A percentile compares a stretch with the other conserved stretches of the same genome.
phyloP scores from a whole-genome alignment of 2,888 invertebrate species.

The Aethes cnicana region DNA sequence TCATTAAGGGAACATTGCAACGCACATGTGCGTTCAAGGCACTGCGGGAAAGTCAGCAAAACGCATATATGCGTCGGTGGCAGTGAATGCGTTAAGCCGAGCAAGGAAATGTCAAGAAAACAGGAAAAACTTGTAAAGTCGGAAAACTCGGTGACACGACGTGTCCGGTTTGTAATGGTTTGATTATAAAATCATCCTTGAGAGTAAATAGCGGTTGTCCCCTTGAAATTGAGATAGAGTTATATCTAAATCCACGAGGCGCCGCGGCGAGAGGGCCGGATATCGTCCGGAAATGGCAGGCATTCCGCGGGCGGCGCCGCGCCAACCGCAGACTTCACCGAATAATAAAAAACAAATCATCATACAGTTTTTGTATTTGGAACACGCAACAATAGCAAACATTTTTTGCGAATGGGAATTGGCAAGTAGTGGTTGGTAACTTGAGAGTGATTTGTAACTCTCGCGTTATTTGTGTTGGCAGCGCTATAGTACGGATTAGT shows the following conservation, averaged over 20 bases:
- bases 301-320: slow-evolving; percentile 73
- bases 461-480: slow-evolving; percentile 11
- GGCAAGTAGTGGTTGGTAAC: slow-evolving; percentile 21
- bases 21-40: too few species aligned
- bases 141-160: slow-evolving; percentile 39
- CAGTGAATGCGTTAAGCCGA: too few species aligned
- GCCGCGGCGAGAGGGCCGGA: slow-evolving; percentile 66
- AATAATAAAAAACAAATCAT: slow-evolving; percentile 48
- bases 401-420: slow-evolving; percentile 31
- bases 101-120: slow-evolving; percentile 49
- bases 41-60: too few species aligned
- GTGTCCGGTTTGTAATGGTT: neutral
- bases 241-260: slow-evolving; percentile 58
- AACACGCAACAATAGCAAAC: slow-evolving; percentile 37
- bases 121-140: slow-evolving; percentile 52
- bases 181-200: slow-evolving; percentile 5
- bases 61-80: too few species aligned
- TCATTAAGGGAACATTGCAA: too few species aligned
- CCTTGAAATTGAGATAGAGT: slow-evolving; percentile 45
- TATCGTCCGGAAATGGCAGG: slow-evolving; percentile 79
- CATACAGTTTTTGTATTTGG: slow-evolving; percentile 44
- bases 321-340: slow-evolving; percentile 59
- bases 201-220: slow-evolving; percentile 6
- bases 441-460: slow-evolving; percentile 5
- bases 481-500: slow-evolving; percentile 3